These are phyloP conservation scores for Acromyrmex echinatior DNA, from an alignment of 1,140 invertebrate species.

Conservation along the genomic window DNA sequence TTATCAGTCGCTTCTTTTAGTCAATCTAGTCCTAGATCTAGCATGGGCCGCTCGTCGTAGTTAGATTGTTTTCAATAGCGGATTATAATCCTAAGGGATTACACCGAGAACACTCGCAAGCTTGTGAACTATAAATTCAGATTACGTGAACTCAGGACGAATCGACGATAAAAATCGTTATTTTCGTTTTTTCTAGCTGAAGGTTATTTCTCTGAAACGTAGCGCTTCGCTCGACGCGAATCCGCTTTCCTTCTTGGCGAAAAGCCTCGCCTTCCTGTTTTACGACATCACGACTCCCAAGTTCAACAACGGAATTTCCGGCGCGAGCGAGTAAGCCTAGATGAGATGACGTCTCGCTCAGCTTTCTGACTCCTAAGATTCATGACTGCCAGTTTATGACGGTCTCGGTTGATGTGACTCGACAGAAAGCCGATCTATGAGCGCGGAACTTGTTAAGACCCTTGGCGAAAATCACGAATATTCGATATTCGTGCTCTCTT, in stretches of 20 bases:
- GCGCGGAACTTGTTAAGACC: conserved; percentile 42
- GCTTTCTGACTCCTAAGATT: conserved; percentile 43
- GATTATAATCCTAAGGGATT: neutral
- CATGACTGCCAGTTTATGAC: conserved; percentile 51
- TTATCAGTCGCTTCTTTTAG: conserved; percentile 63
- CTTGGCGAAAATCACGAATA: conserved; percentile 14
- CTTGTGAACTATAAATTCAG: neutral
- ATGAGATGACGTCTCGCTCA: conserved; percentile 21
- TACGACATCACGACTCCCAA: neutral
- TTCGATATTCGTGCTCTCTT: neutral
- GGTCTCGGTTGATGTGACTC: conserved; percentile 5
- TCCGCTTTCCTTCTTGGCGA: conserved; percentile 32
- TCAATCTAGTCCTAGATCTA: conserved; percentile 64
- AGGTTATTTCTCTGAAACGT: neutral
- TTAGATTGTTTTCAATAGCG: conserved; percentile 53
- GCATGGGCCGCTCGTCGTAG: conserved; percentile 31
- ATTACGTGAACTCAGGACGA: neutral
- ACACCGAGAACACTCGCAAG: conserved; percentile 30
- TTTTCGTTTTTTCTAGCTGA: neutral
- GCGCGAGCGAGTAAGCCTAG: neutral
- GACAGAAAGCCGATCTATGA: conserved; percentile 30
- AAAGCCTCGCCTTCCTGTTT: conserved; percentile 31
- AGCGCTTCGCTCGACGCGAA: neutral
- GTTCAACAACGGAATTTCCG: conserved; percentile 51
- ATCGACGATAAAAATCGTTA: neutral